These are phyloP conservation scores for Eudemis profundana DNA, from an alignment of 2,888 invertebrate genomes.

Conservation along the genomic window DNA sequence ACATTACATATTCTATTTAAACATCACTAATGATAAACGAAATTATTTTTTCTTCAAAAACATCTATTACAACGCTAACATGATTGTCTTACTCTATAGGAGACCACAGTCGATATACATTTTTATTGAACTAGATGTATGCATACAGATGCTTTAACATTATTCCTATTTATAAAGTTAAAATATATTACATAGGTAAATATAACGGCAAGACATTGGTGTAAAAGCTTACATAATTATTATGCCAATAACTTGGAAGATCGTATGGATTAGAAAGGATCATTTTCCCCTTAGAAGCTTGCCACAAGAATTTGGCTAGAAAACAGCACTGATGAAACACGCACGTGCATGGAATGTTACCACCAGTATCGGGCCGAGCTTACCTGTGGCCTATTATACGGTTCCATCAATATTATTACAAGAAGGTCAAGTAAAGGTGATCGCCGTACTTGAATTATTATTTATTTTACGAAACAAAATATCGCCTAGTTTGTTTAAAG, in stretches of 20 bases:
- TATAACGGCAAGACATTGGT: too few species aligned
- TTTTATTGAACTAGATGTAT: conserved; percentile 9
- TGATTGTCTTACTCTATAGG: conserved; percentile 30
- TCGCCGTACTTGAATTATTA: too few species aligned
- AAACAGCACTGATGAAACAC: too few species aligned
- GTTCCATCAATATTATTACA: too few species aligned
- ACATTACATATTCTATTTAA: conserved; percentile 24
- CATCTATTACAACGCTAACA: conserved; percentile 29
- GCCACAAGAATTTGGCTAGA: too few species aligned
- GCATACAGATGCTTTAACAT: neutral
- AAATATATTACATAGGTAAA: neutral
- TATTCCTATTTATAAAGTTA: conserved; percentile 8
- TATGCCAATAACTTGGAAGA: neutral
- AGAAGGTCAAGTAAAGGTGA: too few species aligned
- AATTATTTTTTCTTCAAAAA: conserved; percentile 11
- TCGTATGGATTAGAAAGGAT: neutral
- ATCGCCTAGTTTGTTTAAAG: too few species aligned
- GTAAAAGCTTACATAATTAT: neutral
- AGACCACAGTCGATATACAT: conserved; percentile 23
- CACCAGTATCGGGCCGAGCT: too few species aligned
- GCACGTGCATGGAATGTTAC: too few species aligned
- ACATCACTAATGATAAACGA: conserved; percentile 20
- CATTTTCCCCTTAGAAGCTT: neutral
- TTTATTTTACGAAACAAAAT: too few species aligned
- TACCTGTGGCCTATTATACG: too few species aligned